Base-by-base conservation (phyloP, 2,797 vertebrate species). In the Galagoides demidoff region DNA sequence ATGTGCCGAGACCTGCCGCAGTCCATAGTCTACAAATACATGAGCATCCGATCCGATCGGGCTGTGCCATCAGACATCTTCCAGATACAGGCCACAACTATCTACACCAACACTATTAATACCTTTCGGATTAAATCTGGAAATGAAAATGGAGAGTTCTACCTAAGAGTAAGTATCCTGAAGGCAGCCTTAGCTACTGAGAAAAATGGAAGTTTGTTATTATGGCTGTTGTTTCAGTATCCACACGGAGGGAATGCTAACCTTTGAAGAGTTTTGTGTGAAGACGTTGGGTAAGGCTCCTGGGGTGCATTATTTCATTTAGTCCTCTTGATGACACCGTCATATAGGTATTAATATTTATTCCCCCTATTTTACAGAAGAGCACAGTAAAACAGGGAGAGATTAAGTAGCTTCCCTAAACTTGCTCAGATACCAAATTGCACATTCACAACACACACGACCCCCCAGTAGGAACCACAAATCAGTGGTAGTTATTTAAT, bases 41-140 rank as follows among this genome's bases (percentile, higher is more conserved):
- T 99, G 99, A 99, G 99, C 98, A 99, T 99, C 98, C 99, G 99
- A 83, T 99, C 99, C 0, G 99, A 99, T 57, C 98, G 99, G 93
- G 98, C 98, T 0, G 98, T 99, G 84, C 99, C 99, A 19, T 99
- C 99, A 0, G 99, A 99, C 94, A 99, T 99, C 98, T 99, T 99
- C 98, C 99, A 99, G 98, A 99, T 99, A 98, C 99, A 99, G 97
- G 99, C 99, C 93, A 99, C 99, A 95, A 99, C 98, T 89, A 99
- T 99, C 97, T 99, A 99, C 81, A 97, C 99, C 94, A 99, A 99
- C 98, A 99, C 99, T 85, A 99, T 99, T 97, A 99, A 99, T 98
- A 99, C 99, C 87, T 99, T 99, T 98, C 99, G 99, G 98, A 99
- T 99, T 98, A 99, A 99, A 98, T 98, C 99, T 82, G 99, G 99